These are phyloP conservation scores for Carassius carassius DNA, from an alignment of 2,113 vertebrate species.

Conservation along the genomic window DNA sequence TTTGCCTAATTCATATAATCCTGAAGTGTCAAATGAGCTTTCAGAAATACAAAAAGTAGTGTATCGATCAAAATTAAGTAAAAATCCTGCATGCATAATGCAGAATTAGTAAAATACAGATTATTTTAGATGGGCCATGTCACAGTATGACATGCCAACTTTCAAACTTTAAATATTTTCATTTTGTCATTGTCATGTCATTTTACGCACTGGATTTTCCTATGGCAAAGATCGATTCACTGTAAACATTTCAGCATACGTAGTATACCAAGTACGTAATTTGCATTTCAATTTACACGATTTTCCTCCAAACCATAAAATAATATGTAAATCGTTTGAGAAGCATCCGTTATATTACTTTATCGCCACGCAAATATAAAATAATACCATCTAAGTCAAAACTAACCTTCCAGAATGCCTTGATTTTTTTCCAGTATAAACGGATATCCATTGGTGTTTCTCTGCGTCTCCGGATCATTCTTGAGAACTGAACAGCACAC, in stretches of 20 bases:
- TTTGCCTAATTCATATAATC: background rate
- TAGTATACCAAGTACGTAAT: too few species aligned
- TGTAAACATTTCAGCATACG: background rate
- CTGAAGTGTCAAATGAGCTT: background rate
- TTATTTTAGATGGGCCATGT: background rate
- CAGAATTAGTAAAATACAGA: background rate
- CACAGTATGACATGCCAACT: background rate
- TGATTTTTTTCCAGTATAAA: constrained; percentile 70
- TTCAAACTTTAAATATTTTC: background rate
- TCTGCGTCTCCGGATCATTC: constrained; percentile 59
- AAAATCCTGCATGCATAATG: background rate
- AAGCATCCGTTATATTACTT: background rate
- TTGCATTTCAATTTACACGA: background rate
- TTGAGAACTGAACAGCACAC: constrained; percentile 51
- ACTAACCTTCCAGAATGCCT: constrained; percentile 75
- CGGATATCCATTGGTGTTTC: constrained; percentile 55
- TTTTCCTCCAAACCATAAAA: background rate
- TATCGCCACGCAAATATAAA: background rate
- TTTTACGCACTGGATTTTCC: background rate
- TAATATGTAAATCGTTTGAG: background rate
- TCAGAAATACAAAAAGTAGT: background rate
- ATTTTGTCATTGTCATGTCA: too few species aligned
- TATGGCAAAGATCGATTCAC: background rate
- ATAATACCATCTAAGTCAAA: background rate
- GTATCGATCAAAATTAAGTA: background rate